phyloP scores from a whole-genome alignment of 2,888 invertebrate species.

The Eupithecia subumbrata region DNA sequence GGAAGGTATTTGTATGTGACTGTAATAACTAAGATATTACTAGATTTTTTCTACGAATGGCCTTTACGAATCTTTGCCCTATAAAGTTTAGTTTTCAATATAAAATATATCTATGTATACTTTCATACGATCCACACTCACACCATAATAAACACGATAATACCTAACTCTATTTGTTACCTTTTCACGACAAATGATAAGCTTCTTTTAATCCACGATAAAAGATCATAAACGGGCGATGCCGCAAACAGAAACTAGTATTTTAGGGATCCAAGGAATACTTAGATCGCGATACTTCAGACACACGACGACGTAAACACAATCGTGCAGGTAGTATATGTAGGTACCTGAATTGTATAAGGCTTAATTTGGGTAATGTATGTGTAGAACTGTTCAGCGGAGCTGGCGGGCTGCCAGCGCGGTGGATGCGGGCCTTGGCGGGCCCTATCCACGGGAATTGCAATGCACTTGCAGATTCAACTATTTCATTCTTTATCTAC shows the following conservation, averaged over 20 bases:
- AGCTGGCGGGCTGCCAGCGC: slow-evolving; percentile 21
- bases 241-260: neutral
- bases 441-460: neutral
- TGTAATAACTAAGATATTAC: neutral
- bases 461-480: neutral
- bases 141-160: neutral
- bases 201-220: neutral
- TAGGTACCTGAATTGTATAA: slow-evolving; percentile 3
- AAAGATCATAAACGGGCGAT: neutral
- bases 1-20: neutral
- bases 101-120: neutral
- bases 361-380: slow-evolving; percentile 38
- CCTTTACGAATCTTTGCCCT: neutral
- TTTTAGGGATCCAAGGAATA: neutral
- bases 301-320: neutral
- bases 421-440: neutral
- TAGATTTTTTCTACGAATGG: neutral
- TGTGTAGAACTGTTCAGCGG: slow-evolving; percentile 23
- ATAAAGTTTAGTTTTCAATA: neutral
- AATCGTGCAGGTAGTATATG: neutral
- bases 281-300: neutral
- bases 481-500: slow-evolving; percentile 1
- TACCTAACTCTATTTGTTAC: neutral
- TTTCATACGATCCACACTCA: neutral
- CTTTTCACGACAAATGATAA: too few relatives aligned